phyloP scores from a whole-genome alignment of 2,888 invertebrate species.

The Rhingia rostrata region DNA sequence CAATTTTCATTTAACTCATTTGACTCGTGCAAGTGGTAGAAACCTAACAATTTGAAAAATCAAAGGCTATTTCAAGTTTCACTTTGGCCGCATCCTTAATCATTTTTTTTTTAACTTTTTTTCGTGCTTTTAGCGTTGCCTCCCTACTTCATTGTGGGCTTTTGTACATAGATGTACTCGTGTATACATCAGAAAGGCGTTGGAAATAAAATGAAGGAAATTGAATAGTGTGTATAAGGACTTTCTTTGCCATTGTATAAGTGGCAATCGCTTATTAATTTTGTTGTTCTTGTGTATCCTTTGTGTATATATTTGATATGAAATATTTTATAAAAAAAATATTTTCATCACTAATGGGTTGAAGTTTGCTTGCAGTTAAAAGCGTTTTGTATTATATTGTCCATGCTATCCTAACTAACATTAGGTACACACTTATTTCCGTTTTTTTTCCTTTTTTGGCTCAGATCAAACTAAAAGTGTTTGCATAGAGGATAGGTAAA shows the following conservation, averaged over 20 bases:
- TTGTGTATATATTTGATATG: constrained; percentile 26
- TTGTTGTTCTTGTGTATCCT: constrained; percentile 71
- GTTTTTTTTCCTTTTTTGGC: constrained; percentile 33
- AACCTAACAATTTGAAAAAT: constrained; percentile 38
- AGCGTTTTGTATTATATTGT: neutral
- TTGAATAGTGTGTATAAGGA: constrained; percentile 72
- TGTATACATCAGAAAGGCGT: constrained; percentile 61
- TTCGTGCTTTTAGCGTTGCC: constrained; percentile 45
- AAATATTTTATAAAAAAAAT: constrained; percentile 30
- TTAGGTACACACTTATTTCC: constrained; percentile 47
- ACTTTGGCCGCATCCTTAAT: constrained; percentile 39
- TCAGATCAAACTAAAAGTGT: constrained; percentile 25
- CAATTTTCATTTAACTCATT: constrained; percentile 51
- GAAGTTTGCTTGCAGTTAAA: neutral
- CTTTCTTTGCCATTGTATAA: constrained; percentile 65
- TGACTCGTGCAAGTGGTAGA: constrained; percentile 4
- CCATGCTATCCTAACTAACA: neutral
- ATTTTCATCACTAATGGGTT: constrained; percentile 43
- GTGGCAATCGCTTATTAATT: constrained; percentile 49
- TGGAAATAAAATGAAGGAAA: constrained; percentile 72
- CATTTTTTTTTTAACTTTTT: constrained; percentile 19
- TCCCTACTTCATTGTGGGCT: constrained; percentile 54
- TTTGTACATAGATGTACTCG: constrained; percentile 35
- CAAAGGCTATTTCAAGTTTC: constrained; percentile 51
- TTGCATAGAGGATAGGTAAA: neutral